A percentile compares a stretch with the other conserved stretches of the same genome.
These are phyloP conservation scores for Aphidius gifuensis DNA, from an alignment of 1,140 invertebrate genomes.

Conservation along the genomic window DNA sequence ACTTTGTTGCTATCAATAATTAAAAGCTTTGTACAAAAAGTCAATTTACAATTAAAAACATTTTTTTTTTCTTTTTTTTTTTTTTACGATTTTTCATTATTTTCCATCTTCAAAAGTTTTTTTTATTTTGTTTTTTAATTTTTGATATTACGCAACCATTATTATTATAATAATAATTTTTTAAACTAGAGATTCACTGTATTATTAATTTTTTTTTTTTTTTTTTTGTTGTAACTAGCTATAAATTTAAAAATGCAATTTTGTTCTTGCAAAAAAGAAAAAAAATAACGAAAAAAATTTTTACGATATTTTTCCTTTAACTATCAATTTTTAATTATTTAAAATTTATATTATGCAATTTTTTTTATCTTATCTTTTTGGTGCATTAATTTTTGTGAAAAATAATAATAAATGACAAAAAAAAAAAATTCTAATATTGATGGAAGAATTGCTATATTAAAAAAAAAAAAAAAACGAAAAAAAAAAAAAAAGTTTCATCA, in stretches of 20 bases:
- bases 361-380: background rate
- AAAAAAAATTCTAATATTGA: too few relatives aligned
- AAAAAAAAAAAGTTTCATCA: too few relatives aligned
- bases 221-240: slow-evolving; percentile 28
- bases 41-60: slow-evolving; percentile 56
- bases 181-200: background rate
- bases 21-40: slow-evolving; percentile 56
- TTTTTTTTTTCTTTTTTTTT: slow-evolving; percentile 43
- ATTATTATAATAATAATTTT: slow-evolving; percentile 21
- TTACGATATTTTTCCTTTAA: too few relatives aligned
- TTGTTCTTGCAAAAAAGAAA: too few relatives aligned
- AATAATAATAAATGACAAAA: too few relatives aligned
- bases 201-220: slow-evolving; percentile 22
- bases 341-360: slow-evolving; percentile 7
- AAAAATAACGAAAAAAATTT: too few relatives aligned
- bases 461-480: too few relatives aligned
- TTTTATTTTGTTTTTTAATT: slow-evolving; percentile 18
- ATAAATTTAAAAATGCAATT: slow-evolving; percentile 16
- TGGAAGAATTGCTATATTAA: too few relatives aligned
- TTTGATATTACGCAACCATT: slow-evolving; percentile 22
- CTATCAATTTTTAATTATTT: too few relatives aligned
- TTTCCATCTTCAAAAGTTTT: slow-evolving; percentile 14
- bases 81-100: slow-evolving; percentile 21
- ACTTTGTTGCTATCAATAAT: slow-evolving; percentile 50
- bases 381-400: too few relatives aligned